Conservation (phyloP, 2,797 vertebrate genomes). For the Rhynchotus rufescens region DNA sequence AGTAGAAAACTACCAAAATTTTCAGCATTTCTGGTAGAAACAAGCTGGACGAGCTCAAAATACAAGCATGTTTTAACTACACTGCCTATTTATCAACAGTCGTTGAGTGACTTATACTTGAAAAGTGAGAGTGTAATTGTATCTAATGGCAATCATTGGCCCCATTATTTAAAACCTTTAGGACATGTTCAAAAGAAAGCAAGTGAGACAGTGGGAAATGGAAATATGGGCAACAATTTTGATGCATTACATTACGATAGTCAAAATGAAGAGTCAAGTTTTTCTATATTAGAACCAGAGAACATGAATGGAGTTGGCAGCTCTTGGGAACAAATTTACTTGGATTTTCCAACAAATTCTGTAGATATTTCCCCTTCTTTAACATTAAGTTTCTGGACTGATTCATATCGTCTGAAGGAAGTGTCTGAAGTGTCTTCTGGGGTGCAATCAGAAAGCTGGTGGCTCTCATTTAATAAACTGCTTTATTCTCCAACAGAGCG, state of each 20-base stretch:
- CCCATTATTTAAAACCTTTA: constrained; percentile 31
- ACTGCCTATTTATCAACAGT: constrained; percentile 24
- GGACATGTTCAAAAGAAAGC: constrained; percentile 3
- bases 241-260: neutral
- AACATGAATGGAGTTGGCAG: neutral
- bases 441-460: neutral
- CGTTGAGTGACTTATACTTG: neutral
- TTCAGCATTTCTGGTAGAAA: constrained; percentile 9
- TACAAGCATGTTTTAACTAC: neutral
- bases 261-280: neutral
- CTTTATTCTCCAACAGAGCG: constrained; percentile 48
- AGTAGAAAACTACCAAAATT: neutral
- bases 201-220: neutral
- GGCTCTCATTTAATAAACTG: constrained; percentile 13
- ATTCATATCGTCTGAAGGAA: constrained; percentile 21
- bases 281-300: neutral
- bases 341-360: constrained; percentile 26
- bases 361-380: constrained; percentile 44
- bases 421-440: neutral
- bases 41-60: constrained; percentile 38
- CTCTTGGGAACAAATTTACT: neutral
- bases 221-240: neutral
- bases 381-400: constrained; percentile 33
- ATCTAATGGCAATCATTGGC: constrained; percentile 22
- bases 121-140: neutral